Base-by-base conservation (phyloP, 1,140 invertebrate species). In the Lepidurus packardi region DNA sequence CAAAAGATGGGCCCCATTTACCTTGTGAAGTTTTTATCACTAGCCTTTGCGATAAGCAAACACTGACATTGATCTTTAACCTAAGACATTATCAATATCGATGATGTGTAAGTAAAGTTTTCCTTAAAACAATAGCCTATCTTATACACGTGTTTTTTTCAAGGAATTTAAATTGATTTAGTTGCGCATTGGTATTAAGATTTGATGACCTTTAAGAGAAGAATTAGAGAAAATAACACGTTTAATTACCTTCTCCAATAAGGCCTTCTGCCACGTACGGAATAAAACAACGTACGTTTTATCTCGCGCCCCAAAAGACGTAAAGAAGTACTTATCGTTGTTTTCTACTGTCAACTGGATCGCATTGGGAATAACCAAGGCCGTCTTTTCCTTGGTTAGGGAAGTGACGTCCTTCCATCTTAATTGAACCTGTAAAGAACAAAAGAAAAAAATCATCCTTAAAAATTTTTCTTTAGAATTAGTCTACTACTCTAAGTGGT, bases 271-370 rank as follows among this genome's bases (percentile, higher is more conserved):
- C 96, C 96, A 98, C 81, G 97, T 90, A 81, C 94, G 89, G 87
- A 97, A 97, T 82, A 98, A 88, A 93, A 96, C 97, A 81, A 97
- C 88, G 88, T 94, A 97, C 1, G 94, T 92, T 85, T 97, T 97
- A 86, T 98, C 96, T 73, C 96, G 86, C 25, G 94, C 90, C 25
- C 92, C 91, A 85, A 98, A 97, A 42, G 95, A 96, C 16, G 96
- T 94, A 80, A 98, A 92, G 86, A 98, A 98, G 85, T 92, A 92
- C 84, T 94, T 96, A 79, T 97, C 95, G 53, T 34, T 34, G 73
- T 86, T 89, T 80, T 90, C 90, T 21, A 93, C 95, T 80, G 89
- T 90, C 81, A 98, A 91, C 81, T 94, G 90, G 82, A 98, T 93
- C 77, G 96, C 96, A 88, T 98, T 98, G 78, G 96, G 96, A 85